phyloP scores from a whole-genome alignment of 2,797 vertebrate species.

The Pagetopsis macropterus region DNA sequence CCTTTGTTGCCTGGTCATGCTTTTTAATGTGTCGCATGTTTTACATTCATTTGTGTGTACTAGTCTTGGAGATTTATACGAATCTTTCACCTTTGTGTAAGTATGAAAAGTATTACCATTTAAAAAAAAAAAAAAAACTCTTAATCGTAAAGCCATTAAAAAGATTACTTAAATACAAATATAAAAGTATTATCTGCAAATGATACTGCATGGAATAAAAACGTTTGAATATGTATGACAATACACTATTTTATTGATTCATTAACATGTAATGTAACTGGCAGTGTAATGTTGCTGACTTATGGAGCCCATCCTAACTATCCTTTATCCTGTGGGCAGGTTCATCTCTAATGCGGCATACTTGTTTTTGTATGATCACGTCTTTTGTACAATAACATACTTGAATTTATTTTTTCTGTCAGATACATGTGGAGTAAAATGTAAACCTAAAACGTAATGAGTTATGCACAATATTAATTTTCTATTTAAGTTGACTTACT shows the following conservation, averaged over 20 bases:
- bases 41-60: neutral
- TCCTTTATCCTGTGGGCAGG: neutral
- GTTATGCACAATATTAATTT: too few species aligned
- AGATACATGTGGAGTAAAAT: neutral
- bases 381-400: neutral
- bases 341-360: neutral
- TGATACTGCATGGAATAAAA: too few species aligned
- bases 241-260: neutral
- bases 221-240: neutral
- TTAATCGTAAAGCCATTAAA: neutral
- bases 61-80: neutral
- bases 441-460: too few species aligned
- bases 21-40: neutral
- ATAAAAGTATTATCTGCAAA: too few species aligned
- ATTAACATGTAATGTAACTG: neutral
- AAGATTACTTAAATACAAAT: neutral
- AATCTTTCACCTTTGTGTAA: neutral
- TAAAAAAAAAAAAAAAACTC: rapidly evolving
- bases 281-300: neutral
- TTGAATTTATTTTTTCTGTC: neutral
- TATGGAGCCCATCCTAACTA: neutral
- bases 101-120: neutral
- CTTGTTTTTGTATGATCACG: neutral
- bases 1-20: neutral
- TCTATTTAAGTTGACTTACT: too few species aligned